Conservation (phyloP, 2,888 invertebrate species). For the Eupithecia vulgata region DNA sequence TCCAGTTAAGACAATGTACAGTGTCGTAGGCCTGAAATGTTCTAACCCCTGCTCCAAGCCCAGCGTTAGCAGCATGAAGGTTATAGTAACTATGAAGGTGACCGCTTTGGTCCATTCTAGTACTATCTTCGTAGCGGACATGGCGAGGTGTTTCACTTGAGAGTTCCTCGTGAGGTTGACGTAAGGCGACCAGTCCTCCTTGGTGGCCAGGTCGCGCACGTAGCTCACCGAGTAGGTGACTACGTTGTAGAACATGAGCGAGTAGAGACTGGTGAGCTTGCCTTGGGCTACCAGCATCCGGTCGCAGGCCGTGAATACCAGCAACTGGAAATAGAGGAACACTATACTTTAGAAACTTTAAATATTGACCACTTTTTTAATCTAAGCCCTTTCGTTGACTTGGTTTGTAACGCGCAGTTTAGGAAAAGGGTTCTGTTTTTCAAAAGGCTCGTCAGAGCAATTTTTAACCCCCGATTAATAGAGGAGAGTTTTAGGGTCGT, state of each 20-base stretch:
- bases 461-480: no score
- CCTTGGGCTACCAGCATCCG: slow-evolving; percentile 85
- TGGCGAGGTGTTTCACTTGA: slow-evolving; percentile 90
- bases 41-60: slow-evolving; percentile 90
- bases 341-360: not conserved
- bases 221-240: slow-evolving; percentile 90
- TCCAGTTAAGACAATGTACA: slow-evolving; percentile 87
- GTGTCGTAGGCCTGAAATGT: slow-evolving; percentile 87
- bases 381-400: no score
- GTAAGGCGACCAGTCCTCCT: slow-evolving; percentile 91
- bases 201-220: slow-evolving; percentile 88
- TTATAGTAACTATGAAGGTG: slow-evolving; percentile 90
- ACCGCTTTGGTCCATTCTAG: slow-evolving; percentile 93
- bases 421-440: not conserved
- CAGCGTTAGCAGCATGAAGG: slow-evolving; percentile 89
- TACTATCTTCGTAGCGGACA: slow-evolving; percentile 92
- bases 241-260: slow-evolving; percentile 92
- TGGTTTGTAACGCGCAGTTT: not conserved
- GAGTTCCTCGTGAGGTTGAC: slow-evolving; percentile 89
- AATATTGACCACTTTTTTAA: not conserved
- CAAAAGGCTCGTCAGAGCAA: not conserved
- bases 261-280: slow-evolving; percentile 88
- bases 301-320: slow-evolving; percentile 90
- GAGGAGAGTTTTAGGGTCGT: no score
- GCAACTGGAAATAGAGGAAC: slow-evolving; percentile 75